phyloP scores from a whole-genome alignment of 2,113 vertebrate genomes.

The Pholis gunnellus region DNA sequence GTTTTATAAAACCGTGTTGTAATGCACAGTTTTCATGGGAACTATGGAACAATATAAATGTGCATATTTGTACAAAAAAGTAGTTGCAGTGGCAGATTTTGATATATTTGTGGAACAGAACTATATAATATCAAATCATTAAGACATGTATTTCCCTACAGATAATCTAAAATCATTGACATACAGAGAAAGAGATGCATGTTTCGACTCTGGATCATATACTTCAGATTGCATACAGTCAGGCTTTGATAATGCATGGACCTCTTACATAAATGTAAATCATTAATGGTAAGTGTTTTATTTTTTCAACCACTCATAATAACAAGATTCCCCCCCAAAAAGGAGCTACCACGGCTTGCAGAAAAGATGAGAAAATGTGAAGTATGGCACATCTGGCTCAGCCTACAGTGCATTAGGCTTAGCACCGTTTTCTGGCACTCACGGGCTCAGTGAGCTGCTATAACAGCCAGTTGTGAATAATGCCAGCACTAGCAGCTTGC shows the following conservation, averaged over 20 bases:
- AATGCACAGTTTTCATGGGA: neutral
- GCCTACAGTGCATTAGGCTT: conserved; percentile 27
- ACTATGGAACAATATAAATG: neutral
- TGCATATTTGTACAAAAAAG: neutral
- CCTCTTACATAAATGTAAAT: neutral
- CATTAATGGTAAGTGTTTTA: neutral
- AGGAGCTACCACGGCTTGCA: neutral
- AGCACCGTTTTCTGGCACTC: conserved; percentile 34
- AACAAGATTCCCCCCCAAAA: neutral
- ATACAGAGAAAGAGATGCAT: neutral
- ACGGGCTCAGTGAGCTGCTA: conserved; percentile 7
- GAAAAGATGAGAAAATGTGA: neutral
- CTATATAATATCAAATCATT: neutral
- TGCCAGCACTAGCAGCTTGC: conserved; percentile 10
- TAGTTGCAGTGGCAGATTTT: neutral
- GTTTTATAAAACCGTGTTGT: neutral
- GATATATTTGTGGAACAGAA: neutral
- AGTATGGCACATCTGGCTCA: conserved; percentile 40
- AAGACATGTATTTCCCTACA: neutral
- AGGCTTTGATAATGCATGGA: neutral
- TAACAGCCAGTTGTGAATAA: conserved; percentile 40
- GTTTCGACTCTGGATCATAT: neutral
- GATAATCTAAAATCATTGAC: neutral
- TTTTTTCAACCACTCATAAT: neutral
- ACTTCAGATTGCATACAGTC: neutral